These are phyloP conservation scores for Neosilurus hyrtlii DNA, from an alignment of 2,797 vertebrate genomes.

Conservation along the genomic window DNA sequence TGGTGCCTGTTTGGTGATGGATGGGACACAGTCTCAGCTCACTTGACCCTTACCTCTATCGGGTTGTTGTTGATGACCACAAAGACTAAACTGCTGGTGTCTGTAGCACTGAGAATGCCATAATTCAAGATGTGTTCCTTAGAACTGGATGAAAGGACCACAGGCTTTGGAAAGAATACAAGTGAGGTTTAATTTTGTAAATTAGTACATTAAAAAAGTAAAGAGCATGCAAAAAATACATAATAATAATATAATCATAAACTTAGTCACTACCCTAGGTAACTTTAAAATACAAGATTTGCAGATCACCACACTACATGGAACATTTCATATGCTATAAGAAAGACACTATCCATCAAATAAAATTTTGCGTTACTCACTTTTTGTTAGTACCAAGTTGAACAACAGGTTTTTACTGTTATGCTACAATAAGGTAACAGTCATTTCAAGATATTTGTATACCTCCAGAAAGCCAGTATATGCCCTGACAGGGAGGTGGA, in stretches of 20 bases:
- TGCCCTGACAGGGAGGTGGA: constrained; percentile 92
- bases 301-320: too few species aligned
- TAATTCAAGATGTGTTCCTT: constrained; percentile 91
- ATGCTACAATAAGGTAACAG: not conserved
- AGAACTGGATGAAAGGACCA: constrained; percentile 85
- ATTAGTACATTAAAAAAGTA: not conserved
- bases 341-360: too few species aligned
- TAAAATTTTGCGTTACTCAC: not conserved
- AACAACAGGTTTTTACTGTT: not conserved
- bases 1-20: not conserved
- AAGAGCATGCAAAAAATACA: too few species aligned
- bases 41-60: constrained; percentile 84
- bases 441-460: constrained; percentile 49
- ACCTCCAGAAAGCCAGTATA: constrained; percentile 98
- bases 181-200: not conserved
- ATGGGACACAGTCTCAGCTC: not conserved
- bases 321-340: too few species aligned
- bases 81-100: constrained; percentile 88
- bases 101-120: constrained; percentile 89
- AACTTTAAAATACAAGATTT: too few species aligned
- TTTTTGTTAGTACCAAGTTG: not conserved
- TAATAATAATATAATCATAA: too few species aligned
- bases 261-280: too few species aligned
- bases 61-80: constrained; percentile 95
- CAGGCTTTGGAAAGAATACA: constrained; percentile 74